Evolutionary conservation across 2,888 invertebrate genomes (phyloP).

Genomic region (Seira musarum): DNA sequence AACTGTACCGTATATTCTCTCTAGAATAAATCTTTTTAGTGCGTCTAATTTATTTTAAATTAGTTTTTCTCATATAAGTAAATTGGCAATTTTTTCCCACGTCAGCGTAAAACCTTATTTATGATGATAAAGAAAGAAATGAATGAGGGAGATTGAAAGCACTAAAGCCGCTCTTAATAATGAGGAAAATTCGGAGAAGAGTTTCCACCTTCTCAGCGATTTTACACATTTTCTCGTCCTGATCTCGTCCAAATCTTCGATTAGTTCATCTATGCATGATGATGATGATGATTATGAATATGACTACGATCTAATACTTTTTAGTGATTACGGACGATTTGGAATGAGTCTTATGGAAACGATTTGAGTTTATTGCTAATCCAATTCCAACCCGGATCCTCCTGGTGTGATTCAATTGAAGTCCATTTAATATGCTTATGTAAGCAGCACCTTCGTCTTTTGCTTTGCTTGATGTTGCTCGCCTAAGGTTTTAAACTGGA

Average conservation of each 20-base stretch:
- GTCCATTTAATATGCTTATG: slow-evolving; percentile 36
- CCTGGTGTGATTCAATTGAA: slow-evolving; percentile 53
- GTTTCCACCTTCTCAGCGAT: too few relatives aligned
- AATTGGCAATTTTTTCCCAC: slow-evolving; percentile 69
- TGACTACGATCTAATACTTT: too few relatives aligned
- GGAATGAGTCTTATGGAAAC: too few relatives aligned
- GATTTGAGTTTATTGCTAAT: too few relatives aligned
- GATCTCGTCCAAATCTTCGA: neutral
- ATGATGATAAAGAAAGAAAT: slow-evolving; percentile 59
- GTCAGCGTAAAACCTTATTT: slow-evolving; percentile 65
- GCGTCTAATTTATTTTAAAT: slow-evolving; percentile 60
- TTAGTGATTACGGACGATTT: too few relatives aligned
- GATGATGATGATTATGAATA: neutral
- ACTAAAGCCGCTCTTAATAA: neutral
- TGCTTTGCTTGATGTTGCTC: slow-evolving; percentile 7
- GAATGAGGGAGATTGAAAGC: neutral
- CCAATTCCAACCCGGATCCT: slow-evolving; percentile 50
- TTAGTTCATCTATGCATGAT: neutral
- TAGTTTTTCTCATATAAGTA: slow-evolving; percentile 63
- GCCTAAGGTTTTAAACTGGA: slow-evolving; percentile 24
- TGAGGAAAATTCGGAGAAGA: neutral
- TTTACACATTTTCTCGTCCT: too few relatives aligned
- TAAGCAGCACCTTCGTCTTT: slow-evolving; percentile 7
- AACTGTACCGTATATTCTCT: too few relatives aligned
- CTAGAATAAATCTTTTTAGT: slow-evolving; percentile 52